These are phyloP conservation scores for Synanceia verrucosa DNA, from an alignment of 2,797 vertebrate genomes.

Conservation along the genomic window DNA sequence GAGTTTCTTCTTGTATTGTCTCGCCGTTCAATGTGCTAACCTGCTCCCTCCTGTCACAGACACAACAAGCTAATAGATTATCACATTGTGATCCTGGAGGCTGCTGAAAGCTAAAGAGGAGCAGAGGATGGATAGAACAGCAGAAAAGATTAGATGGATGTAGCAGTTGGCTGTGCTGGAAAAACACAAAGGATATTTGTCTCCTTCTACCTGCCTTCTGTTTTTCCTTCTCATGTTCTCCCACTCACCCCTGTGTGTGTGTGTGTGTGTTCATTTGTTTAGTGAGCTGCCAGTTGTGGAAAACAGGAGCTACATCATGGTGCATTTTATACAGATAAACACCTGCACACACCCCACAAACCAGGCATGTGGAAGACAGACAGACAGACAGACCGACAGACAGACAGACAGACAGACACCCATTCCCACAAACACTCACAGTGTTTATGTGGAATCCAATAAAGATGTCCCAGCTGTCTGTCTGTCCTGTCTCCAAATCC, in stretches of 20 bases:
- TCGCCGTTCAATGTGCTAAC: conserved; percentile 10
- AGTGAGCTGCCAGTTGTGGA: conserved; percentile 31
- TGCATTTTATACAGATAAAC: conserved; percentile 64
- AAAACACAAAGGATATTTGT: conserved; percentile 43
- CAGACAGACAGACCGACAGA: conserved; percentile 31
- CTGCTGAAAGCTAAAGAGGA: conserved; percentile 39
- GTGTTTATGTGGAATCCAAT: conserved; percentile 67
- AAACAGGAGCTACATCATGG: conserved; percentile 54
- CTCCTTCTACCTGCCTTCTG: conserved; percentile 20
- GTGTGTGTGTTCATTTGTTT: neutral
- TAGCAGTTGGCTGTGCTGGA: conserved; percentile 42
- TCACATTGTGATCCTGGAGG: conserved; percentile 34
- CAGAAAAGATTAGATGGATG: conserved; percentile 52
- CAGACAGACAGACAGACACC: conserved; percentile 37
- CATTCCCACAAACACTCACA: conserved; percentile 33
- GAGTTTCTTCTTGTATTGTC: conserved; percentile 12
- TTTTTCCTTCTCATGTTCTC: conserved; percentile 22
- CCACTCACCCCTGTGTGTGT: neutral
- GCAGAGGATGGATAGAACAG: conserved; percentile 26
- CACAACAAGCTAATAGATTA: conserved; percentile 52
- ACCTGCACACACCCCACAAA: conserved; percentile 57
- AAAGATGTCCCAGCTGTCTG: conserved; percentile 66
- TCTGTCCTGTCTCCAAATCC: conserved; percentile 24
- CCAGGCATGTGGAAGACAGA: conserved; percentile 39
- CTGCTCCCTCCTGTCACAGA: conserved; percentile 29